phyloP scores from a whole-genome alignment of 2,113 vertebrate genomes.

The Pituophis catenifer region DNA sequence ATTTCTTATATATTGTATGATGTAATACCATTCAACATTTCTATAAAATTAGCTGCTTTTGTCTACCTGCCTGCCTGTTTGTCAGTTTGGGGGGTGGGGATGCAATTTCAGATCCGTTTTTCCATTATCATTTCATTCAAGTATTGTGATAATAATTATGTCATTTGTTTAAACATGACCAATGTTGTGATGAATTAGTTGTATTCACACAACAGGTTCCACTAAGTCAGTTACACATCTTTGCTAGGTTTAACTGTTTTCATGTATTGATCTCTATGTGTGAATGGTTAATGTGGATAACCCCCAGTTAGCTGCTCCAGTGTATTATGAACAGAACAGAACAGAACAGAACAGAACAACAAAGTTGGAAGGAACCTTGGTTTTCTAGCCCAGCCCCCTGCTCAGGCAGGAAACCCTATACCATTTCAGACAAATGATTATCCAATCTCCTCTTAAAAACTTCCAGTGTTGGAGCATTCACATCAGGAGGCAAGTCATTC shows the following conservation, averaged over 20 bases:
- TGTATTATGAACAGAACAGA: neutral
- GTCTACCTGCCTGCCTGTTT: neutral
- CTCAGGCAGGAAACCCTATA: too few species aligned
- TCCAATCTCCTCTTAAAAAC: too few species aligned
- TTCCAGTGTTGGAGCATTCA: too few species aligned
- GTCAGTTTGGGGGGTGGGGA: neutral
- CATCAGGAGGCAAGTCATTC: too few species aligned
- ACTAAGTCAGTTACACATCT: neutral
- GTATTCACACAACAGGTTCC: neutral
- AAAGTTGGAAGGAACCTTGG: too few species aligned
- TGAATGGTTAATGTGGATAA: neutral
- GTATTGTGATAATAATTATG: neutral
- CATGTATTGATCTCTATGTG: neutral
- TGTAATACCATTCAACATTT: neutral
- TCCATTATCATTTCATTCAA: neutral
- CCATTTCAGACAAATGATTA: too few species aligned
- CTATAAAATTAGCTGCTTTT: neutral
- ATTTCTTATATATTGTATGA: neutral
- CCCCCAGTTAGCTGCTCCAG: neutral
- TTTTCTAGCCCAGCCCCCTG: too few species aligned
- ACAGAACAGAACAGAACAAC: too few species aligned
- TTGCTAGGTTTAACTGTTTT: neutral
- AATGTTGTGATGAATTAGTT: neutral
- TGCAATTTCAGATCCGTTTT: neutral
- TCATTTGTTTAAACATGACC: neutral